phyloP scores from a whole-genome alignment of 2,888 invertebrate genomes.

The Temnothorax ravouxi region DNA sequence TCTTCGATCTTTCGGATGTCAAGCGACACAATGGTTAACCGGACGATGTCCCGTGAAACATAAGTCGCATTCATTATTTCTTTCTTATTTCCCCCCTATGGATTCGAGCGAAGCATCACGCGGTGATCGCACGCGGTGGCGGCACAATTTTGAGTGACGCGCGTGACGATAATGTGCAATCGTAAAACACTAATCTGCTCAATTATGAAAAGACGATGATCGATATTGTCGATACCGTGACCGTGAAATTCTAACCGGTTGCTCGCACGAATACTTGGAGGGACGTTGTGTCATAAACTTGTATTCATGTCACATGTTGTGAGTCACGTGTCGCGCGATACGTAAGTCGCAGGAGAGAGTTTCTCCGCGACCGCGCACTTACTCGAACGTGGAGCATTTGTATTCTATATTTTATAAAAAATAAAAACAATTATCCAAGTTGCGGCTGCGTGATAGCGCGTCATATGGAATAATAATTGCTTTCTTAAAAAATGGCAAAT shows the following conservation, averaged over 20 bases:
- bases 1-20: slow-evolving; percentile 27
- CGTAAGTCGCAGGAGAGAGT: neutral
- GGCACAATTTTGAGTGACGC: slow-evolving; percentile 76
- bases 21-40: slow-evolving; percentile 59
- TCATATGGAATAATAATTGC: neutral
- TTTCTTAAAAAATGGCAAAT: neutral
- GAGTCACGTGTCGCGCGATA: too few species aligned
- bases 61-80: slow-evolving; percentile 51
- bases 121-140: neutral
- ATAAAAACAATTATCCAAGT: neutral
- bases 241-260: slow-evolving; percentile 8
- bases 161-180: slow-evolving; percentile 83
- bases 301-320: neutral
- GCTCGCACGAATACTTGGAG: neutral
- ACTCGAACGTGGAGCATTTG: too few species aligned
- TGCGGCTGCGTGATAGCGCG: too few species aligned
- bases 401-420: neutral
- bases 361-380: neutral
- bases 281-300: too few species aligned
- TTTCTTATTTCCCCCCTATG: neutral
- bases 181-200: slow-evolving; percentile 85
- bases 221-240: slow-evolving; percentile 66
- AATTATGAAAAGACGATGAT: slow-evolving; percentile 82
- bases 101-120: neutral
- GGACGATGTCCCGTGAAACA: slow-evolving; percentile 58